These are phyloP conservation scores for Idaea biselata DNA, from an alignment of 2,888 invertebrate genomes.

Conservation along the genomic window DNA sequence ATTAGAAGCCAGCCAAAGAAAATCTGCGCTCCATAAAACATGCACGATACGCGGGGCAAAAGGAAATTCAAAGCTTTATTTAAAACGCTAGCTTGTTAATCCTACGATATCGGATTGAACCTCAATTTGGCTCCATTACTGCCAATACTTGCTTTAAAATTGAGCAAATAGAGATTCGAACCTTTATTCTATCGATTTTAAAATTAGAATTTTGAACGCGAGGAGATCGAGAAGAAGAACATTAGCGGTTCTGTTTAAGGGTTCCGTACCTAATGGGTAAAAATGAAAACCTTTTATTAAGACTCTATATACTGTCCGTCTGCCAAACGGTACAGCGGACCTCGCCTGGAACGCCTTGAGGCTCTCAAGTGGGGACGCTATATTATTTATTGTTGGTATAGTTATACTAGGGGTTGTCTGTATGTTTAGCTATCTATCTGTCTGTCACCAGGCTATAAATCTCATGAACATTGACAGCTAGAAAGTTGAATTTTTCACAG, in stretches of 20 bases:
- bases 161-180: background rate
- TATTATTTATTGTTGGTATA: too few species aligned
- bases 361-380: too few species aligned
- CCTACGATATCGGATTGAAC: background rate
- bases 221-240: background rate
- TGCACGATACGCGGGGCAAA: background rate
- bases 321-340: too few species aligned
- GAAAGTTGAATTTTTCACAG: too few species aligned
- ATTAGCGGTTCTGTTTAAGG: background rate
- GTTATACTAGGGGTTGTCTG: too few species aligned
- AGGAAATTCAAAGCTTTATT: background rate
- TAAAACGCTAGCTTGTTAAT: background rate
- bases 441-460: too few species aligned
- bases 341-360: too few species aligned
- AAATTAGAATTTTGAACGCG: background rate
- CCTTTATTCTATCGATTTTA: background rate
- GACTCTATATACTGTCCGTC: too few species aligned
- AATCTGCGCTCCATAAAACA: slow-evolving; percentile 1
- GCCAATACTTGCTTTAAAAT: background rate
- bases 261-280: too few species aligned
- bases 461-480: too few species aligned
- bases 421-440: too few species aligned
- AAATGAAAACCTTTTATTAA: too few species aligned
- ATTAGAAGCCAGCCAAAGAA: background rate
- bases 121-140: background rate